These are phyloP conservation scores for Rallus limicola DNA, from an alignment of 2,113 vertebrate genomes.

Conservation along the genomic window DNA sequence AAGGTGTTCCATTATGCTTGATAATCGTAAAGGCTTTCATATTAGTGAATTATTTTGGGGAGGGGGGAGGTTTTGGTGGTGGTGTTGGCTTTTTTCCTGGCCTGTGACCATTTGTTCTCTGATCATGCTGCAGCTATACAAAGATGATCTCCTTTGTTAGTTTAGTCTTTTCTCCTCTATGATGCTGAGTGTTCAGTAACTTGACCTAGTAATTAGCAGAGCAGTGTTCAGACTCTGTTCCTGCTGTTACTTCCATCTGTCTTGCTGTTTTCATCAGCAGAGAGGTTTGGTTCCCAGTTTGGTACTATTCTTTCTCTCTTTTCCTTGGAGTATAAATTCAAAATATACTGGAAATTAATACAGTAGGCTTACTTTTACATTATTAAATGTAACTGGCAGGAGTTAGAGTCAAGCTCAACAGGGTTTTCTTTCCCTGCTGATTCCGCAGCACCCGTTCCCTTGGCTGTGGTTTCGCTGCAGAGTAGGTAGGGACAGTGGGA, in stretches of 20 bases:
- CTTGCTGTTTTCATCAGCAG: neutral
- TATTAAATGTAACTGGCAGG: neutral
- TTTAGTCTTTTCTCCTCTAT: neutral
- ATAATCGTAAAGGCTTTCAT: neutral
- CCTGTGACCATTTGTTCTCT: neutral
- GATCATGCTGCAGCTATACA: neutral
- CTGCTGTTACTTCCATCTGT: neutral
- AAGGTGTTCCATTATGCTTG: neutral
- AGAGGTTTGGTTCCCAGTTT: neutral
- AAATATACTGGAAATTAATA: neutral
- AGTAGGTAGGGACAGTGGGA: too few relatives aligned
- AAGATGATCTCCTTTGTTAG: neutral
- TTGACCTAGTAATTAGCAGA: neutral
- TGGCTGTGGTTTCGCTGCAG: too few relatives aligned
- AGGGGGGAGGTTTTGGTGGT: too few relatives aligned
- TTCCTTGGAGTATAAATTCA: neutral
- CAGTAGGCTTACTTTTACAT: neutral
- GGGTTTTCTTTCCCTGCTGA: too few relatives aligned
- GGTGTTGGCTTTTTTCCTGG: too few relatives aligned
- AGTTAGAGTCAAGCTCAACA: too few relatives aligned
- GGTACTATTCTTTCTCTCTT: neutral
- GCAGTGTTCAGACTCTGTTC: neutral
- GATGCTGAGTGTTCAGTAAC: neutral
- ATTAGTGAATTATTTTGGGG: neutral
- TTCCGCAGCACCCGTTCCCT: too few relatives aligned